These are phyloP conservation scores for Graptemys geographica DNA, from an alignment of 2,797 vertebrate genomes.

Conservation along the genomic window DNA sequence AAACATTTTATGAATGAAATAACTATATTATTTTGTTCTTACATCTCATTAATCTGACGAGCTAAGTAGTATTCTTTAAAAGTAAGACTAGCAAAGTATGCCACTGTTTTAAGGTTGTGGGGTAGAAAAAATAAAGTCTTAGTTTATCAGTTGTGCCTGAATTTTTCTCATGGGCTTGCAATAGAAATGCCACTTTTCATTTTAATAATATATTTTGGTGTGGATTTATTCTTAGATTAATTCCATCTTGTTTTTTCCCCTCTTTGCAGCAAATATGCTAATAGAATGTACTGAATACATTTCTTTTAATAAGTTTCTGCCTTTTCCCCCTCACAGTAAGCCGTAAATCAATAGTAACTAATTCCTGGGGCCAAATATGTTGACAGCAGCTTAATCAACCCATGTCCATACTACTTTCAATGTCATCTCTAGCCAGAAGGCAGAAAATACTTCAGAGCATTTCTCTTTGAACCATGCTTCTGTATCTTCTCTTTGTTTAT, in stretches of 20 bases:
- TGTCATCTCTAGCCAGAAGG: slow-evolving; percentile 73
- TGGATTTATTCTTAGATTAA: slow-evolving; percentile 50
- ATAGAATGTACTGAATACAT: slow-evolving; percentile 56
- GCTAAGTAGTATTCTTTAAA: neutral
- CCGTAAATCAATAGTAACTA: slow-evolving; percentile 69
- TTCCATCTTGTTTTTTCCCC: slow-evolving; percentile 35
- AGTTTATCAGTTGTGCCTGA: neutral
- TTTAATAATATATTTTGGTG: slow-evolving; percentile 7
- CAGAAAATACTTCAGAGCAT: slow-evolving; percentile 60
- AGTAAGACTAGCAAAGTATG: neutral
- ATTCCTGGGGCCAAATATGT: slow-evolving; percentile 60
- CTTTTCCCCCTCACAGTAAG: slow-evolving; percentile 46
- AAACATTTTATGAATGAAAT: neutral
- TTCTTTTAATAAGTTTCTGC: slow-evolving; percentile 54
- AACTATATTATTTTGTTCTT: neutral
- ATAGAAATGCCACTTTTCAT: neutral
- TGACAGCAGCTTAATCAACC: slow-evolving; percentile 67
- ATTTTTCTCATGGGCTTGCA: slow-evolving; percentile 1
- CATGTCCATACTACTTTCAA: slow-evolving; percentile 64
- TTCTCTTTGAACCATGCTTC: slow-evolving; percentile 62
- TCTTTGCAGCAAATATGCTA: slow-evolving; percentile 48
- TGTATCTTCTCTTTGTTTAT: slow-evolving; percentile 58
- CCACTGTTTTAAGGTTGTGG: neutral
- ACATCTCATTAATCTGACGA: neutral
- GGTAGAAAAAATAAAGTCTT: neutral